Evolutionary conservation across 23 tunicate species (phyloP).

Genomic region (Corella eumyota): DNA sequence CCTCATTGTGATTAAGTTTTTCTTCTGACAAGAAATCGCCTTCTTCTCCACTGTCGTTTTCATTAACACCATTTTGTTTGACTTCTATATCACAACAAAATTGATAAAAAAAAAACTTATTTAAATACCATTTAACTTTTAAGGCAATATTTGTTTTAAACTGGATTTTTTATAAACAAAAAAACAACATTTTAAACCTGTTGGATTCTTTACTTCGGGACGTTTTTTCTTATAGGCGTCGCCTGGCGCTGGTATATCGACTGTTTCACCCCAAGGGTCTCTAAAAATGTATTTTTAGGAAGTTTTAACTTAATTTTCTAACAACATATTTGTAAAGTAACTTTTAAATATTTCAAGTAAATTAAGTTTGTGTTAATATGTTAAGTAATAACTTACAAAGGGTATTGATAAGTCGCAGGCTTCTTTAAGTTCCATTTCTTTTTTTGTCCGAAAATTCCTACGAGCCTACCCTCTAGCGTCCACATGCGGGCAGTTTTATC

Average conservation of each 20-base stretch:
- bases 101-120: no score
- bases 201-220: no score
- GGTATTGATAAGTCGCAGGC: slow-evolving; percentile 63
- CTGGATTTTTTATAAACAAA: no score
- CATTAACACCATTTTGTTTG: no score
- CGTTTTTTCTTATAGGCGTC: no score
- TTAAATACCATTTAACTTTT: no score
- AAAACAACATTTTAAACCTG: no score
- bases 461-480: slow-evolving; percentile 83
- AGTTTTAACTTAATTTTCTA: neutral
- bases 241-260: slow-evolving; percentile 25
- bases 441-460: slow-evolving; percentile 83
- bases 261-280: slow-evolving; percentile 77
- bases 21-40: no score
- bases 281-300: slow-evolving; percentile 10
- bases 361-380: neutral
- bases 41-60: no score
- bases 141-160: no score
- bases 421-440: slow-evolving; percentile 75
- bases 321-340: neutral
- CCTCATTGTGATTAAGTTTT: no score
- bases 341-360: neutral
- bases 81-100: no score
- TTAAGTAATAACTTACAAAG: slow-evolving; percentile 19
- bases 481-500: slow-evolving; percentile 90